Conservation (phyloP, 2,888 invertebrate genomes). For the Oxystoma pomonae region DNA sequence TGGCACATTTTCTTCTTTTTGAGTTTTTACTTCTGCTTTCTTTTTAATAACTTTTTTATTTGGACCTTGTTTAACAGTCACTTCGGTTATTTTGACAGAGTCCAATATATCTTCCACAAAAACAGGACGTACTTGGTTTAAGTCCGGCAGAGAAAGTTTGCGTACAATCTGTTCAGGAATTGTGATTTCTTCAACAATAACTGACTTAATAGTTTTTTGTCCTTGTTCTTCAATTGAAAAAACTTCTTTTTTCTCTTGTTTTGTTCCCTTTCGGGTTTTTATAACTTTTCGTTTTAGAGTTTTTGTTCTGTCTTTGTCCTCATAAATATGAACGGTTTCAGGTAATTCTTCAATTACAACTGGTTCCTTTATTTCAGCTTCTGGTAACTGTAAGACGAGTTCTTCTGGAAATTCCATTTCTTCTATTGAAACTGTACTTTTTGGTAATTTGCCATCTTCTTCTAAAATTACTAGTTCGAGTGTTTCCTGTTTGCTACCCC, state of each 20-base stretch:
- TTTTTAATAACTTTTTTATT: conserved; percentile 23
- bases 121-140: conserved; percentile 31
- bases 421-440: conserved; percentile 31
- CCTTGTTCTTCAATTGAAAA: conserved; percentile 47
- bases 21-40: conserved; percentile 16
- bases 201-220: conserved; percentile 43
- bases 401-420: conserved; percentile 29
- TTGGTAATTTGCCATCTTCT: conserved; percentile 34
- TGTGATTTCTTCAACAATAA: conserved; percentile 33
- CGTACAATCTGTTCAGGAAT: conserved; percentile 33
- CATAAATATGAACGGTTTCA: conserved; percentile 32
- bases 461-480: conserved; percentile 41
- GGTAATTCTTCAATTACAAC: conserved; percentile 33
- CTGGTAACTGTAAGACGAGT: conserved; percentile 28
- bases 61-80: conserved; percentile 32
- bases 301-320: conserved; percentile 35
- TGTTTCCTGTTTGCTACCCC: conserved; percentile 41
- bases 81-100: conserved; percentile 20
- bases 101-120: conserved; percentile 21
- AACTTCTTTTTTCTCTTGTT: conserved; percentile 47
- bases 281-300: conserved; percentile 43
- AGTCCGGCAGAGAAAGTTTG: conserved; percentile 37
- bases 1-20: background rate
- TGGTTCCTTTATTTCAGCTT: conserved; percentile 22
- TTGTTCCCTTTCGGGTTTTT: conserved; percentile 45